phyloP scores from a whole-genome alignment of 2,888 invertebrate species.

The Xestoiulus laeticollis region DNA sequence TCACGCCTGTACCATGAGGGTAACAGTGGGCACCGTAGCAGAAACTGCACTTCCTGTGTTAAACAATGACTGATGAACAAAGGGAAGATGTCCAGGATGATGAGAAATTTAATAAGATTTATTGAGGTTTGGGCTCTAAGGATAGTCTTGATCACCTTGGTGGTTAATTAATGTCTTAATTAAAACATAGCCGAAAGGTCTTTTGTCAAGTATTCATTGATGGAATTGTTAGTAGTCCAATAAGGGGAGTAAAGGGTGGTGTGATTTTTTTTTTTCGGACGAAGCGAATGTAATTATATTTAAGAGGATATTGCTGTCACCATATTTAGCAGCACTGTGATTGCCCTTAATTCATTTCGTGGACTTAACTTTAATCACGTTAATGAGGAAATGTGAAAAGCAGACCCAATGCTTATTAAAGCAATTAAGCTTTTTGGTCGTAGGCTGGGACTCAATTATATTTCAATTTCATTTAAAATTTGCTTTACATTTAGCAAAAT shows the following conservation, averaged over 20 bases:
- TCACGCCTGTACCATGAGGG: neutral
- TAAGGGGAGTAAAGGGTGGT: neutral
- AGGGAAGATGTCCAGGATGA: neutral
- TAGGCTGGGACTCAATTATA: too few relatives aligned
- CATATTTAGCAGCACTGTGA: constrained; percentile 38
- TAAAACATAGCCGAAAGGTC: neutral
- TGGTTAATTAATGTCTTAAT: neutral
- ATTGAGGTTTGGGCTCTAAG: neutral
- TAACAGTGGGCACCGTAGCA: constrained; percentile 35
- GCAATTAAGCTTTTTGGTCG: neutral
- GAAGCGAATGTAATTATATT: neutral
- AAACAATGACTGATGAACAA: constrained; percentile 44
- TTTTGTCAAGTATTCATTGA: neutral
- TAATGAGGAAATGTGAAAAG: constrained; percentile 38
- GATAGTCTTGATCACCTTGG: neutral
- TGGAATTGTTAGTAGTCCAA: constrained; percentile 9
- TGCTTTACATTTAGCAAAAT: too few relatives aligned
- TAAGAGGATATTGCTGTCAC: constrained; percentile 46
- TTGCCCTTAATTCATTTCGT: constrained; percentile 47
- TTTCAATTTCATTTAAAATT: too few relatives aligned
- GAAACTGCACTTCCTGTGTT: constrained; percentile 38
- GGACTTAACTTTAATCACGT: neutral
- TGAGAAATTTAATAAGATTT: constrained; percentile 11
- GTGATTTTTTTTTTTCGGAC: constrained; percentile 21
- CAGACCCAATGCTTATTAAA: neutral